Evolutionary conservation across 2,888 invertebrate species (phyloP).

Genomic region (Coenonympha arcania): DNA sequence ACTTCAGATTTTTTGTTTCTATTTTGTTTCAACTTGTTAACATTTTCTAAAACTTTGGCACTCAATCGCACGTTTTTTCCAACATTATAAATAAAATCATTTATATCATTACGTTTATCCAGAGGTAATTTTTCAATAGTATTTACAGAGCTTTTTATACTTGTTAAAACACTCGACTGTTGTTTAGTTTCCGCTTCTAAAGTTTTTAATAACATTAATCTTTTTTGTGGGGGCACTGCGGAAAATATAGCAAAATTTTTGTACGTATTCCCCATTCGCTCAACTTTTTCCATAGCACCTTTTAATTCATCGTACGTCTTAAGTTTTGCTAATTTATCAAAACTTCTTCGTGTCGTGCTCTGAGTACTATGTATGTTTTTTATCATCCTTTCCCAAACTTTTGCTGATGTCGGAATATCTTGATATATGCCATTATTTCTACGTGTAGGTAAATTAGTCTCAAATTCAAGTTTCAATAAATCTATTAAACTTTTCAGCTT

Average conservation of each 20-base stretch:
- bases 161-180: conserved; percentile 37
- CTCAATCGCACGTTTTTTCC: conserved; percentile 40
- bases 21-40: conserved; percentile 29
- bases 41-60: conserved; percentile 35
- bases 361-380: conserved; percentile 40
- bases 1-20: conserved; percentile 7
- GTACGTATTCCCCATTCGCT: conserved; percentile 39
- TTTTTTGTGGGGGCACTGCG: conserved; percentile 41
- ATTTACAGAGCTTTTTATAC: conserved; percentile 36
- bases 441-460: conserved; percentile 32
- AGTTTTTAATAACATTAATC: conserved; percentile 46
- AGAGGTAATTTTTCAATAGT: conserved; percentile 29
- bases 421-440: conserved; percentile 32
- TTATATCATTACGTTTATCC: conserved; percentile 35
- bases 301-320: conserved; percentile 44
- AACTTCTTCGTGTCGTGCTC: conserved; percentile 39
- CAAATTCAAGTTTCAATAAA: conserved; percentile 43
- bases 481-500: conserved; percentile 46
- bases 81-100: conserved; percentile 44
- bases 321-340: conserved; percentile 24
- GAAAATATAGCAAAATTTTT: conserved; percentile 41
- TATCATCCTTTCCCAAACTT: conserved; percentile 54
- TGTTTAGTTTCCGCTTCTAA: conserved; percentile 41
- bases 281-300: conserved; percentile 39
- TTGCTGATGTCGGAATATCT: conserved; percentile 47